Evolutionary conservation across 1,140 invertebrate species (phyloP).

Genomic region (Potamilus streckersoni): DNA sequence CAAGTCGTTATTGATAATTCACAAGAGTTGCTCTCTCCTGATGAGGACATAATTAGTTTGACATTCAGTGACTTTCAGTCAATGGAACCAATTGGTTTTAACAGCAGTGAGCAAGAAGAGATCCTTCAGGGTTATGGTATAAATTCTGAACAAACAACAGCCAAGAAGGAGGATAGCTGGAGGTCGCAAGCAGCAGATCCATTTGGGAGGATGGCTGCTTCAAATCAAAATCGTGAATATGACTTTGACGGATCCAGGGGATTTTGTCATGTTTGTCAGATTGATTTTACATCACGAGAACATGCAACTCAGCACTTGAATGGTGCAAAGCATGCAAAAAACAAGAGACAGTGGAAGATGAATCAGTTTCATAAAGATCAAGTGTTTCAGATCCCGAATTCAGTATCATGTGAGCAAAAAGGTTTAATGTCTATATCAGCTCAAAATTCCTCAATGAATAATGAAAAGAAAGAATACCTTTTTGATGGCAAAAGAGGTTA

Average conservation of each 20-base stretch:
- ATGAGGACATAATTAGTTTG: no score
- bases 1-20: no score
- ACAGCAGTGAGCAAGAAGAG: background rate
- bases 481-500: conserved; percentile 29
- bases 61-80: no score
- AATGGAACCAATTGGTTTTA: no score
- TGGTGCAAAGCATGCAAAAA: conserved; percentile 22
- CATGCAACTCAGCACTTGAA: conserved; percentile 20
- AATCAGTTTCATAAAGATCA: background rate
- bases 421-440: no score
- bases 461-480: conserved; percentile 4
- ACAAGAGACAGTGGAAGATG: background rate
- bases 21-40: no score
- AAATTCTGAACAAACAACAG: background rate
- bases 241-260: conserved; percentile 11
- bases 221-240: conserved; percentile 2
- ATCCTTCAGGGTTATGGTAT: background rate
- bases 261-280: conserved; percentile 11
- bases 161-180: background rate
- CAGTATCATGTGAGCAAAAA: no score
- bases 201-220: background rate
- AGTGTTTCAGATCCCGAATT: no score
- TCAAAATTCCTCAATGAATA: no score
- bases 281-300: conserved; percentile 8
- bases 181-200: background rate